Evolutionary conservation across 2,888 invertebrate species (phyloP), one percentile per base, ranked within the genome.

Genomic region (Diploptera punctata): DNA sequence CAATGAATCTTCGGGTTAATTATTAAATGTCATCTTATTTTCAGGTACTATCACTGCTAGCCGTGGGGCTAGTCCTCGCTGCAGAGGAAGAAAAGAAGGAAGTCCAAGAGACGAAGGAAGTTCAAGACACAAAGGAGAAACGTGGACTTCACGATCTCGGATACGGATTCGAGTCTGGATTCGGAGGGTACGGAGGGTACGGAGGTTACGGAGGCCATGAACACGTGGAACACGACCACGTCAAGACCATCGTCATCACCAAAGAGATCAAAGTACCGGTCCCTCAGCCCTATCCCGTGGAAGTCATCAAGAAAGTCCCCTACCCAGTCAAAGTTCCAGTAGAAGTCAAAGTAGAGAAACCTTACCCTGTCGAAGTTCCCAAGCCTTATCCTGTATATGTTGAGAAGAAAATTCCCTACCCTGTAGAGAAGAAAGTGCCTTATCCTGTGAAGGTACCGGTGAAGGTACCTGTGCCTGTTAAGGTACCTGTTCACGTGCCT

Each of bases 341-440:
- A 68, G 74, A 77, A 0, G 80, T 52, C 47, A n/a, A 43, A 16
- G 82, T 87, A 10, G 31, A 31, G 31, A 57, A 57, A 70, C 87
- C 87, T 77, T 90, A 91, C 71, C 68, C 68, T n/a, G 67, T 70
- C 4, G 71, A 67, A 19, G 88, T 89, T 26, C 92, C 92, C 82
- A 89, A 90, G 81, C 93, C 93, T 73, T 89, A 90, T 82, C 92
- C 92, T 79, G 92, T 92, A 4, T 82, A 82, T 73, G 81, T 73
- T 18, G 65, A 62, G 18, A 65, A 73, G 65, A 57, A 57, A 16
- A 10, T 57, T 2, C 73, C 73, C 24, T 73, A 68, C 65, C 70
- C 72, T 10, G 78, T 79, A 2, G 78, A 78, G 69, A 78, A 76
- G 67, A 77, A 73, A 44, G 76, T 78, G 21, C 79, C 78, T 10